Conservation (phyloP, 2,113 vertebrate genomes). For the Dasypus novemcinctus region DNA sequence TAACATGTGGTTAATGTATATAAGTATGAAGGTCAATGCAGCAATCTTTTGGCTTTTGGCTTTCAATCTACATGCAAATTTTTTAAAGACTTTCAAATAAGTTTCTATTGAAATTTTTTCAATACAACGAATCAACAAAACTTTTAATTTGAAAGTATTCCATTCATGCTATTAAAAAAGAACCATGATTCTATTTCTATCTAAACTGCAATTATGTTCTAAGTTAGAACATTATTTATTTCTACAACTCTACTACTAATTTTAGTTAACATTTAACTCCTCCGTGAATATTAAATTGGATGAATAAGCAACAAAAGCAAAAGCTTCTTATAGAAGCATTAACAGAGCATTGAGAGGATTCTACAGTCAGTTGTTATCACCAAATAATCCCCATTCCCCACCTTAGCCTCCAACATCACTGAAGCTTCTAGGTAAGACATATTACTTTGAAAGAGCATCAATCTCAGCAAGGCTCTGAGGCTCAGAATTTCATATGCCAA, state of each 20-base stretch:
- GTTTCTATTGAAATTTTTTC: slow-evolving; percentile 44
- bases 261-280: slow-evolving; percentile 20
- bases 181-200: neutral
- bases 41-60: neutral
- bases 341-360: slow-evolving; percentile 13
- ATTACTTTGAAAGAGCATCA: neutral
- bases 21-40: neutral
- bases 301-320: slow-evolving; percentile 21
- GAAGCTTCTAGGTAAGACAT: neutral
- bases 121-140: neutral
- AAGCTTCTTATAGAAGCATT: neutral
- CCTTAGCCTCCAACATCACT: neutral
- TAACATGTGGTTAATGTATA: neutral
- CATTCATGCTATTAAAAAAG: neutral
- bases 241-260: slow-evolving; percentile 8
- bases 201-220: neutral
- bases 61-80: neutral
- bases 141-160: slow-evolving; percentile 19
- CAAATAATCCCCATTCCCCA: neutral
- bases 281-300: slow-evolving; percentile 25
- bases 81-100: neutral
- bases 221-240: slow-evolving; percentile 33
- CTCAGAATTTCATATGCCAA: slow-evolving; percentile 11
- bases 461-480: neutral
- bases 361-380: neutral